Evolutionary conservation across 2,113 vertebrate genomes (phyloP), one percentile per base, ranked within the genome.

Genomic region (Oncorhynchus kisutch): DNA sequence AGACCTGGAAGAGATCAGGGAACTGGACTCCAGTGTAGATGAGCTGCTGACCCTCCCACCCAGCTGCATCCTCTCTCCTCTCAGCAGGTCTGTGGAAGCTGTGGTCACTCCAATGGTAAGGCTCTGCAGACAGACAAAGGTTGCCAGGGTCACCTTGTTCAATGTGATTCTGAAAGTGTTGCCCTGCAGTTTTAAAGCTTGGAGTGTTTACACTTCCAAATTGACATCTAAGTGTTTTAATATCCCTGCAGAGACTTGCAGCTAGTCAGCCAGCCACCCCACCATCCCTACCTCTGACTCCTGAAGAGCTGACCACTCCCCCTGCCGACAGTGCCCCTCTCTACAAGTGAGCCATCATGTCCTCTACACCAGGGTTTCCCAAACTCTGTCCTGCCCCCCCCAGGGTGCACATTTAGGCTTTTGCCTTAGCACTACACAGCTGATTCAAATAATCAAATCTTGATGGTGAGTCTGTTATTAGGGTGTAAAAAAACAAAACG

Each of bases 51-150:
- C 77, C 5, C 89, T 93, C 22, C 92, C 92, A 20, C 80, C 89
- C 2, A 78, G 85, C 11, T 90, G 88, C 24, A 83, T 94, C 67
- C 90, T 95, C 0, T 94, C 94, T 78, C 94, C 94, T 14, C 92
- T 94, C 77, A 92, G 92, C 82, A 92, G 93, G 83, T 93, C 90
- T 5, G 87, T 94, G 2, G 92, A 94, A 78, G 90, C 92, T 27
- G 90, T 86, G 34, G 90, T 94, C 70, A 94, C 91, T 1, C 94
- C 93, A 6, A 67, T 95, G 88, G 94, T 95, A 76, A 87, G 90
- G 0, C 5, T 62, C 54, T 18, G 54, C 54, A 18, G 14, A 57
- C 54, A 57, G n/a, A 8, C 59, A 8, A n/a, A 22, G 54, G 16
- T 4, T n/a, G 8, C n/a, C 7, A 18, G 16, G 51, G 16, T 54